Base-by-base conservation (phyloP, 2,797 vertebrate genomes). In the Urophycis tenuis region DNA sequence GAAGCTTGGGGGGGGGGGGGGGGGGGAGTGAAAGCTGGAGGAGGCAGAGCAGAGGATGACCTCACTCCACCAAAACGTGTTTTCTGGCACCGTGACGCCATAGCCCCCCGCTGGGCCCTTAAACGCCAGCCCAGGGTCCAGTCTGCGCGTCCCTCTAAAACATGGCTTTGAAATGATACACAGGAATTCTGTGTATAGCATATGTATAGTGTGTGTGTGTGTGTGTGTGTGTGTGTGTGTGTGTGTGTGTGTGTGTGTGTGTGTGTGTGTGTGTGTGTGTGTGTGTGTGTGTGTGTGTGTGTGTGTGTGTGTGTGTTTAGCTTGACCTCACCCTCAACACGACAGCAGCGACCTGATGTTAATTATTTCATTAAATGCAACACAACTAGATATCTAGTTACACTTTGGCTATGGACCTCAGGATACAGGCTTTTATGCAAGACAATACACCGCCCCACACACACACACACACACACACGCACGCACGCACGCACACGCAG, bases 31-130 rank as follows among this genome's bases (percentile, higher is more conserved):
- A 25, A 69, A 30, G 25, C 25, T 5, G n/a, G 19, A 64, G 60
- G n/a, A 29, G 60, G 19, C 22, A 64, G 25, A 6, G 60, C 3
- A 64, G 25, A 73, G 64, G 80, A 88, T 82, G 74, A 88, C 76
- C 79, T 79, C 80, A 82, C 72, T 78, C 67, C 31, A 33, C 72
- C 73, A 82, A 77, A 60, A 29, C 11, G 19, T 79, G 60, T n/a
- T 36, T 30, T 10, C 32, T 22, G 5, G 11, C 70, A 33, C 19
- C 30, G 72, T 39, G 75, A 79, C 85, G 74, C 80, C 34, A 19
- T 19, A 72, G 74, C 81, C 80, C 85, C 87, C 84, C 86, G 84
- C 81, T 79, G 45, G 78, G 77, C 49, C 76, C 75, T 79, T 81
- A 84, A 81, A 81, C 53, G 75, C 64, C 33, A 34, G 25, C 45